Conservation (phyloP, 1,140 invertebrate genomes). For the Samia ricini region DNA sequence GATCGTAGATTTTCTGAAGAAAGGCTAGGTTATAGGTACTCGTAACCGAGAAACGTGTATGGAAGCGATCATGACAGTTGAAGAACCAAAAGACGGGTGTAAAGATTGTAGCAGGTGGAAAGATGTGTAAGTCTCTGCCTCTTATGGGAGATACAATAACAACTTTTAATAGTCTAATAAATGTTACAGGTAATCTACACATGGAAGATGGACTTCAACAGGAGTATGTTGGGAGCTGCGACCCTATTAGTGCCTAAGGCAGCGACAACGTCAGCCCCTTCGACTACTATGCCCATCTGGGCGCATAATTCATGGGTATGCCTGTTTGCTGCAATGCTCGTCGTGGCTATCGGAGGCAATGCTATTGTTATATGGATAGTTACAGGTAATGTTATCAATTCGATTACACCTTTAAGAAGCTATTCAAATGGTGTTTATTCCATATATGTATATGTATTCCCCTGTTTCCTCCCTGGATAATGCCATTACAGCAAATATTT, state of each 20-base stretch:
- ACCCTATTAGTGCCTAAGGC: slow-evolving; percentile 56
- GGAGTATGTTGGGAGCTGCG: slow-evolving; percentile 55
- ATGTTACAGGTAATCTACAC: slow-evolving; percentile 61
- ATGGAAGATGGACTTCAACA: slow-evolving; percentile 74
- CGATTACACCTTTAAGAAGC: background rate
- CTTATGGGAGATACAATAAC: too few species aligned
- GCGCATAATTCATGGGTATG: slow-evolving; percentile 84
- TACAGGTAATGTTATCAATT: slow-evolving; percentile 43
- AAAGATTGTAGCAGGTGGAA: too few species aligned
- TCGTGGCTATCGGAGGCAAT: slow-evolving; percentile 89
- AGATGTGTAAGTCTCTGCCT: too few species aligned
- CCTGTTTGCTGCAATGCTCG: slow-evolving; percentile 85
- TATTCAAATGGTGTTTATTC: too few species aligned
- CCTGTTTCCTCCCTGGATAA: too few species aligned
- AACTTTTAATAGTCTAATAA: background rate
- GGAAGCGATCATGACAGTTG: too few species aligned
- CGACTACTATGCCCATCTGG: slow-evolving; percentile 77
- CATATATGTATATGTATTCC: too few species aligned
- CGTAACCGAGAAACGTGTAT: too few species aligned
- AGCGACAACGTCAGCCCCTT: slow-evolving; percentile 35
- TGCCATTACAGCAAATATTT: too few species aligned
- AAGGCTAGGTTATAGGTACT: too few species aligned
- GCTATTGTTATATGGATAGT: slow-evolving; percentile 94
- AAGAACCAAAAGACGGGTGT: too few species aligned
- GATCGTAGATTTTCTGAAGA: too few species aligned